Percentiles rank a stretch among this genome's conserved stretches.
Evolutionary conservation across 2,888 invertebrate genomes (phyloP).

Genomic region (Stenotaenia linearis): DNA sequence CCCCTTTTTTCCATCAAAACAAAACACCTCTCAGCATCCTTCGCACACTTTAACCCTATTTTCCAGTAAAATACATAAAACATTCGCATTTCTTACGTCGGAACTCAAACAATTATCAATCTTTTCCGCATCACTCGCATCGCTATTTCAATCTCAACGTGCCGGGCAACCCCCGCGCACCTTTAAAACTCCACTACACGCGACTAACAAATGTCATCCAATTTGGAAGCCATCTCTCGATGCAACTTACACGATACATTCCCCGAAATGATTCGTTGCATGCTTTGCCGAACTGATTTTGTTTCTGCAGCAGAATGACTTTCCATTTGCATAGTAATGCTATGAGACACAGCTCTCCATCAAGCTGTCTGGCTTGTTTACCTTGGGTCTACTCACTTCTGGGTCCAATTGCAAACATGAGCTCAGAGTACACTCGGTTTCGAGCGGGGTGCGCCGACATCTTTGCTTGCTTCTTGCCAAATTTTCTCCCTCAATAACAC

Average conservation of each 20-base stretch:
- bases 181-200: background rate
- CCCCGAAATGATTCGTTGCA: background rate
- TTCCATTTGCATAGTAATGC: slow-evolving; percentile 15
- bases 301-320: background rate
- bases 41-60: no score
- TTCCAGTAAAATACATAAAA: no score
- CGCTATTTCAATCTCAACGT: no score
- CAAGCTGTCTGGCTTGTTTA: background rate
- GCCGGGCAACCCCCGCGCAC: background rate
- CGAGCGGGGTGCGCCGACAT: background rate
- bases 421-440: background rate
- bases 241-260: background rate
- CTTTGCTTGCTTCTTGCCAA: background rate
- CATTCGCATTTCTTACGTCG: no score
- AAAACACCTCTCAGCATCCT: no score
- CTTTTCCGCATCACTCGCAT: no score
- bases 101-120: no score
- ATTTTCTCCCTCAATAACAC: background rate
- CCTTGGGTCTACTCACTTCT: background rate
- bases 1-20: no score
- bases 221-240: background rate
- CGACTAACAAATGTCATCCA: background rate
- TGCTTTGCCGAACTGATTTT: slow-evolving; percentile 9
- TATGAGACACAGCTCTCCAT: slow-evolving; percentile 1
- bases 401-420: slow-evolving; percentile 1